A percentile compares a stretch with the other conserved stretches of the same genome.
phyloP scores from a whole-genome alignment of 2,888 invertebrate species.

The Chymomyza fuscimana region DNA sequence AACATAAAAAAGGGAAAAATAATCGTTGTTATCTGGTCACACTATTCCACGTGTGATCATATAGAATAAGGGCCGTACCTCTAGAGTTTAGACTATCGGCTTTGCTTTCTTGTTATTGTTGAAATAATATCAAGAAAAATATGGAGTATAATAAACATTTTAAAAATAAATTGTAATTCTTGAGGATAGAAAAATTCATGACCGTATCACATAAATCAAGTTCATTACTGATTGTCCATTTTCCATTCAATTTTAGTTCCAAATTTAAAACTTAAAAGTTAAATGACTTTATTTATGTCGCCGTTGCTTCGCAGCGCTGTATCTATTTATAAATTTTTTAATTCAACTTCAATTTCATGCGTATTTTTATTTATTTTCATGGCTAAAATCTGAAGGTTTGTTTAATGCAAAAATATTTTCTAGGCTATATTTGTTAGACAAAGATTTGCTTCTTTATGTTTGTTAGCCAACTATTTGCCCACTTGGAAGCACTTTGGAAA shows the following conservation, averaged over 20 bases:
- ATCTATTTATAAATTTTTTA: neutral
- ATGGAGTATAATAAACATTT: no score
- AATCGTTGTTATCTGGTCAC: no score
- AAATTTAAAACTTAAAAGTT: neutral
- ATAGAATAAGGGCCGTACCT: no score
- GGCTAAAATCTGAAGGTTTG: slow-evolving; percentile 34
- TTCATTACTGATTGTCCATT: neutral
- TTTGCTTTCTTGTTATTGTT: no score
- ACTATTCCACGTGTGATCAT: no score
- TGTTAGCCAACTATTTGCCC: neutral
- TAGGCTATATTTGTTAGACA: neutral
- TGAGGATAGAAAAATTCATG: no score
- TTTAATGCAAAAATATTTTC: slow-evolving; percentile 23
- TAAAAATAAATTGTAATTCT: no score
- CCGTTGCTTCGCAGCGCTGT: no score
- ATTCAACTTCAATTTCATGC: neutral
- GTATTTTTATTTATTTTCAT: slow-evolving; percentile 32
- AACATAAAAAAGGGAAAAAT: no score
- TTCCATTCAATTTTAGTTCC: neutral
- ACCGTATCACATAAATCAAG: neutral
- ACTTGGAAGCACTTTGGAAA: slow-evolving; percentile 34
- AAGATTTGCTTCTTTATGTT: neutral
- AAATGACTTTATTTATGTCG: neutral
- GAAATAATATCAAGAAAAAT: no score
- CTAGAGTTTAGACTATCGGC: no score